These are phyloP conservation scores for Trichechus manatus DNA, from an alignment of 2,113 vertebrate species.

Conservation along the genomic window DNA sequence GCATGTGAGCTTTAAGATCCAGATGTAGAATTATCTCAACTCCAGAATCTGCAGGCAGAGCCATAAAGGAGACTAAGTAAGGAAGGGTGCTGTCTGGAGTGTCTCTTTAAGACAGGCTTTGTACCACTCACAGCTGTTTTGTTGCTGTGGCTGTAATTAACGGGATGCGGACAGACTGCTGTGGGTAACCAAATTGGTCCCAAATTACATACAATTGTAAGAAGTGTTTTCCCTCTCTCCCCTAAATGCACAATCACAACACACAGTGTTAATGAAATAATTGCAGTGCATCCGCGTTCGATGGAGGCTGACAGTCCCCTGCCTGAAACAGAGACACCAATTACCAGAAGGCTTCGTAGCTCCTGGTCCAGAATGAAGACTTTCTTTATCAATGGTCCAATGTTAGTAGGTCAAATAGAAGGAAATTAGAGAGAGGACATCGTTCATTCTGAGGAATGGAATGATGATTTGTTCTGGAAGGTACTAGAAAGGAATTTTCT, in stretches of 20 bases:
- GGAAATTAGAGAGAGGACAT: not conserved
- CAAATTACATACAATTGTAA: slow-evolving; percentile 52
- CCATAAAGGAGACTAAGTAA: not conserved
- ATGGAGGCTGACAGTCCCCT: not conserved
- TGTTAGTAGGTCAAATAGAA: not conserved
- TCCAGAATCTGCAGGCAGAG: not conserved
- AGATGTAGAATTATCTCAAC: not conserved
- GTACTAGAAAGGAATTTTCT: not conserved
- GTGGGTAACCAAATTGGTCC: slow-evolving; percentile 41
- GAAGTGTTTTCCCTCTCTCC: slow-evolving; percentile 65
- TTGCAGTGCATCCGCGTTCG: not conserved
- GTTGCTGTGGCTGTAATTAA: slow-evolving; percentile 47
- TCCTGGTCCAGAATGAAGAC: not conserved
- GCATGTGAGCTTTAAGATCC: not conserved
- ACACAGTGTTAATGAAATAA: slow-evolving; percentile 65
- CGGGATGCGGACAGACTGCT: not conserved
- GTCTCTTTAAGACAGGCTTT: not conserved
- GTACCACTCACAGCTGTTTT: slow-evolving; percentile 35
- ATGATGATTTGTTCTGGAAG: not conserved
- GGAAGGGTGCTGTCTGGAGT: not conserved
- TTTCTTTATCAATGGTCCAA: not conserved
- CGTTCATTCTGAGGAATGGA: not conserved
- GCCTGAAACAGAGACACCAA: not conserved
- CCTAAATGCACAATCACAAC: slow-evolving; percentile 1
- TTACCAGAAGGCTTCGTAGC: not conserved